These are phyloP conservation scores for Cordylochernes scorpioides DNA, from an alignment of 2,888 invertebrate species.

Conservation along the genomic window DNA sequence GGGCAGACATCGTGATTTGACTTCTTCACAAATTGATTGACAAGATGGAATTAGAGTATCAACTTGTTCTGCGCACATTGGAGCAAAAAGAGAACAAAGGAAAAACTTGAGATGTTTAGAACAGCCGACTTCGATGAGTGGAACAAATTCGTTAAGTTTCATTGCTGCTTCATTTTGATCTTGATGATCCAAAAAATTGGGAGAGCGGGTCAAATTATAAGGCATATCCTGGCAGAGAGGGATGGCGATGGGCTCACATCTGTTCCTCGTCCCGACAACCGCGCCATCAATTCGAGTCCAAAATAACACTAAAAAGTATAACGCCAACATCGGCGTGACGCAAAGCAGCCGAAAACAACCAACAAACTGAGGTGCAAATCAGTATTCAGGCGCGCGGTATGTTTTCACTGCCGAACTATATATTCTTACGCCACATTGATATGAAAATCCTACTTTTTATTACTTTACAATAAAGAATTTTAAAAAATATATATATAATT, in stretches of 20 bases:
- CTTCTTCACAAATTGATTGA: conserved; percentile 49
- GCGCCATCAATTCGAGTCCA: too few species aligned
- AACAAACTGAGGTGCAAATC: too few species aligned
- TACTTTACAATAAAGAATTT: too few species aligned
- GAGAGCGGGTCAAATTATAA: conserved; percentile 63
- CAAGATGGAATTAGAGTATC: conserved; percentile 60
- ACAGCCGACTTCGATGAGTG: conserved; percentile 47
- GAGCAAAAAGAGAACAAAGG: conserved; percentile 65
- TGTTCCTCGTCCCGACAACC: too few species aligned
- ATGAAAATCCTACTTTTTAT: too few species aligned
- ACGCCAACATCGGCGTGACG: too few species aligned
- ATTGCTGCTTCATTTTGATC: conserved; percentile 52
- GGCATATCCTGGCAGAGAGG: conserved; percentile 52
- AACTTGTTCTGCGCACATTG: conserved; percentile 65
- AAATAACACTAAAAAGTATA: too few species aligned
- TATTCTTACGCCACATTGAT: too few species aligned
- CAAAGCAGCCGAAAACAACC: too few species aligned
- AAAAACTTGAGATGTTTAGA: conserved; percentile 54
- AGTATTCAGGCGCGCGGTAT: too few species aligned
- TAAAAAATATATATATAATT: too few species aligned
- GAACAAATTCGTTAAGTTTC: conserved; percentile 36
- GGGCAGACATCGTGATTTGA: conserved; percentile 35
- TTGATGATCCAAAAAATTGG: conserved; percentile 52
- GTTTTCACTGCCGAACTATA: too few species aligned
- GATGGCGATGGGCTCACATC: conserved; percentile 50